Conservation (phyloP, 2,113 vertebrate genomes). For the Hucho hucho region DNA sequence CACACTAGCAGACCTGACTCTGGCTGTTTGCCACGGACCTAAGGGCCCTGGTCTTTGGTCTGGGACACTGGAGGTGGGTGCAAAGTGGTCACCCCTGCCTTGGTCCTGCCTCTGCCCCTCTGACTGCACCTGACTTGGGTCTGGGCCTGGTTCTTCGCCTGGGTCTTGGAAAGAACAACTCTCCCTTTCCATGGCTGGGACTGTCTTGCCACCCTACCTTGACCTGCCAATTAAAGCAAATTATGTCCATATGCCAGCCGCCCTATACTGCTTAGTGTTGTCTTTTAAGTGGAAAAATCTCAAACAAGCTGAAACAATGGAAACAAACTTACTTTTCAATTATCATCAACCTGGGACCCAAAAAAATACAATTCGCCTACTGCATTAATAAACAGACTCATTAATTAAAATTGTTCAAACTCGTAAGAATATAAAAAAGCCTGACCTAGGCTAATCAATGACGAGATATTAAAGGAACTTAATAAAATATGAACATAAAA, state of each 20-base stretch:
- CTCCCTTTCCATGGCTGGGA: constrained; percentile 25
- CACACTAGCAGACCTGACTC: not conserved
- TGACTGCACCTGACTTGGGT: constrained; percentile 24
- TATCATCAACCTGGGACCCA: not conserved
- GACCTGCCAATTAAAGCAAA: constrained; percentile 38
- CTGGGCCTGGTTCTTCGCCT: constrained; percentile 7
- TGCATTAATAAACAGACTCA: not conserved
- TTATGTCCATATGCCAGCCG: not conserved
- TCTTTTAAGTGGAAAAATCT: not conserved
- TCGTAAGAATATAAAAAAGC: constrained; percentile 10
- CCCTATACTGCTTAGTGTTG: not conserved
- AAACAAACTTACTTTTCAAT: not conserved
- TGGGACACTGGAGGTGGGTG: not conserved
- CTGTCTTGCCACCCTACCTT: not conserved
- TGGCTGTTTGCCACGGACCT: constrained; percentile 2
- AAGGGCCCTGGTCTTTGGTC: not conserved
- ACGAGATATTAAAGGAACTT: constrained; percentile 15
- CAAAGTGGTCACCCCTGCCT: not conserved
- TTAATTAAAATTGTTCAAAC: not conserved
- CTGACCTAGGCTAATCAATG: constrained; percentile 51
- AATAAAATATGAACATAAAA: no score
- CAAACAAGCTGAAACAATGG: not conserved
- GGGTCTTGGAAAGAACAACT: not conserved
- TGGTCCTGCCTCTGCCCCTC: constrained; percentile 13
- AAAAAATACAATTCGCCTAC: not conserved